Base-by-base conservation (phyloP, 2,113 vertebrate genomes). In the Petaurus breviceps region DNA sequence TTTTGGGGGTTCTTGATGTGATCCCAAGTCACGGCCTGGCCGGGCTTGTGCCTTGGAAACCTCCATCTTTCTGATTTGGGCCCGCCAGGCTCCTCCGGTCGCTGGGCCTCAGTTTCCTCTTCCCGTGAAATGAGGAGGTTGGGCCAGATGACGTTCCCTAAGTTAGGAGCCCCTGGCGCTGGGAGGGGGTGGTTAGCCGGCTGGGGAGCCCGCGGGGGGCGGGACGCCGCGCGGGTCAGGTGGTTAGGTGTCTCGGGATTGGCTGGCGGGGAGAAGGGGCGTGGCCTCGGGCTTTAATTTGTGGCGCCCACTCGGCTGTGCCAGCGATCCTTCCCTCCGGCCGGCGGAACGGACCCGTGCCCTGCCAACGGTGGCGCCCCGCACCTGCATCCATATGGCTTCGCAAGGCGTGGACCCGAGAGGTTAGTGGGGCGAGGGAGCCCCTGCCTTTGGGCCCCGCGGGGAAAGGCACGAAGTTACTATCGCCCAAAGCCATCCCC, bases 261-360 rank as follows among this genome's bases (percentile, higher is more conserved):
- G 96, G 94, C 49, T 23, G 2, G 6, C 8, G n/a, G 37, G 0
- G 3, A 1, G 24, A 2, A 6, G 90, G 91, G 96, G 94, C 94
- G 93, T 8, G 93, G 91, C 94, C 47, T 52, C 0, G 26, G 28
- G 43, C 11, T 92, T 46, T 92, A 95, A 94, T 50, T 14, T 47
- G 52, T n/a, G 11, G 94, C 94, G 90, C 31, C 46, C n/a, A 16
- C 47, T 31, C 24, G 9, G 24, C 3, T 0, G 11, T 6, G 43
- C 25, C 10, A 92, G 91, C 0, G 91, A 16, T 2, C n/a, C 3
- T 19, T 19, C 8, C 31, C 16, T 8, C 1, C 1, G 9, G 8
- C 8, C 28, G 37, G 25, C 9, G 0, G 43, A 16, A 0, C 26
- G 0, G 2, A 5, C 23, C 24, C 3, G 43, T 43, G 8, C 28